These are phyloP conservation scores for Mactra quadrangularis DNA, from an alignment of 1,140 invertebrate species.

Conservation along the genomic window DNA sequence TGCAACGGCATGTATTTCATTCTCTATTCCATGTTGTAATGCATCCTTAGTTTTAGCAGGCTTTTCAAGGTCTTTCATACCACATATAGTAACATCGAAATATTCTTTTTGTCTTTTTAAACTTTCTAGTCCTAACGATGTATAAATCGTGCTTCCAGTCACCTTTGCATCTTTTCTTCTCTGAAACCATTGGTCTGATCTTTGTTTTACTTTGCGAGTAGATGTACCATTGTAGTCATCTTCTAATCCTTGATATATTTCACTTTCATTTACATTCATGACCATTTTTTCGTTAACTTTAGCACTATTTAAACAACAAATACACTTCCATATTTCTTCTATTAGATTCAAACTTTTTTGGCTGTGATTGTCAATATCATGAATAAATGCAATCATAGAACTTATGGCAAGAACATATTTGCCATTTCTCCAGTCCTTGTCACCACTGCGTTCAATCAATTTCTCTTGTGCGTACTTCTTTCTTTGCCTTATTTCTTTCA, in stretches of 20 bases:
- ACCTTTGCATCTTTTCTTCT: background rate
- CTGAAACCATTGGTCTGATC: background rate
- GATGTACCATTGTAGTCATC: background rate
- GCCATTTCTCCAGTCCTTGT: background rate
- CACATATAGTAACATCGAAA: conserved; percentile 1
- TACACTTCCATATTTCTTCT: background rate
- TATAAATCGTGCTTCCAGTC: conserved; percentile 15
- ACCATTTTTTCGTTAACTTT: background rate
- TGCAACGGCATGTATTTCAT: conserved; percentile 53
- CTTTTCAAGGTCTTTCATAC: background rate
- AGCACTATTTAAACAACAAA: background rate
- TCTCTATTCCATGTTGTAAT: conserved; percentile 44
- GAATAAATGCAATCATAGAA: background rate
- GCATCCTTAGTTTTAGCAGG: background rate
- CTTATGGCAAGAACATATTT: background rate
- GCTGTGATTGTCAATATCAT: background rate
- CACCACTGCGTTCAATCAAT: background rate
- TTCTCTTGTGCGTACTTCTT: conserved; percentile 1
- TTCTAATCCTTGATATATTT: no score
- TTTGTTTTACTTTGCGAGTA: conserved; percentile 1
- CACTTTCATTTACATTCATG: background rate
- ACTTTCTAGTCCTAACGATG: background rate
- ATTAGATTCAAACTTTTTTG: background rate
- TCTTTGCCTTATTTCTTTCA: background rate
- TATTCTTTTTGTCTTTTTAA: background rate